Conservation (phyloP, 2,797 vertebrate genomes). For the Bradypodion ventrale region DNA sequence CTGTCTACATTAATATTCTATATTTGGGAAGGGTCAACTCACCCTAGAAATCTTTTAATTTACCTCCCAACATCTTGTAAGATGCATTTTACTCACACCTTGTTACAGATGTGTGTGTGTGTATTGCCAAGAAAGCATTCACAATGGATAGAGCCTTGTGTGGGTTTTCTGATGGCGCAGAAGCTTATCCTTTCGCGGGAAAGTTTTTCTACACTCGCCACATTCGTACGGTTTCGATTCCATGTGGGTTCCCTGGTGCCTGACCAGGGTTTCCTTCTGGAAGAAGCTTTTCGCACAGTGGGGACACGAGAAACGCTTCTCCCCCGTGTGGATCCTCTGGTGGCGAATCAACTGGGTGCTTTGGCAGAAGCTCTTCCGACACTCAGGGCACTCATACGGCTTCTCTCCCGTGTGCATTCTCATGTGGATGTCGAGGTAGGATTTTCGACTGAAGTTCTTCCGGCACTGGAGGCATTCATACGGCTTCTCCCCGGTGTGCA, state of each 20-base stretch:
- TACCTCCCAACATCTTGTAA: too few relatives aligned
- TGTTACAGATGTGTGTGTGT: too few relatives aligned
- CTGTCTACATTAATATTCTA: too few relatives aligned
- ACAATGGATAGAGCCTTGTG: conserved; percentile 18
- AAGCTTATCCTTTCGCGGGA: conserved; percentile 17
- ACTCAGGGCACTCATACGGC: conserved; percentile 52
- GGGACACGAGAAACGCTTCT: conserved; percentile 59
- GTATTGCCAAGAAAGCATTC: conserved; percentile 8
- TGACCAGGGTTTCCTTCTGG: conserved; percentile 66
- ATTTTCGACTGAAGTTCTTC: conserved; percentile 69
- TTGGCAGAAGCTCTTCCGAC: conserved; percentile 52
- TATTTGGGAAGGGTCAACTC: too few relatives aligned
- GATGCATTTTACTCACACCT: too few relatives aligned
- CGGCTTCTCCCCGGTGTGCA: conserved; percentile 67
- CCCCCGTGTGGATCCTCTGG: conserved; percentile 65
- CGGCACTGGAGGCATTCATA: conserved; percentile 62
- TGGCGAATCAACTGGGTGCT: conserved; percentile 66
- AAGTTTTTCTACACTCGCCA: conserved; percentile 29
- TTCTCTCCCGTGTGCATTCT: conserved; percentile 69
- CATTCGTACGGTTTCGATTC: conserved; percentile 22
- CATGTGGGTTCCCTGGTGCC: conserved; percentile 63
- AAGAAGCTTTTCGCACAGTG: conserved; percentile 69
- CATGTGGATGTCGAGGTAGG: conserved; percentile 66
- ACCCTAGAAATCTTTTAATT: too few relatives aligned
- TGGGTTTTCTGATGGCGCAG: conserved; percentile 49